Percentiles rank a stretch among this genome's conserved stretches.
Conservation (phyloP, 2,797 vertebrate species). For the Oryzias sinensis region DNA sequence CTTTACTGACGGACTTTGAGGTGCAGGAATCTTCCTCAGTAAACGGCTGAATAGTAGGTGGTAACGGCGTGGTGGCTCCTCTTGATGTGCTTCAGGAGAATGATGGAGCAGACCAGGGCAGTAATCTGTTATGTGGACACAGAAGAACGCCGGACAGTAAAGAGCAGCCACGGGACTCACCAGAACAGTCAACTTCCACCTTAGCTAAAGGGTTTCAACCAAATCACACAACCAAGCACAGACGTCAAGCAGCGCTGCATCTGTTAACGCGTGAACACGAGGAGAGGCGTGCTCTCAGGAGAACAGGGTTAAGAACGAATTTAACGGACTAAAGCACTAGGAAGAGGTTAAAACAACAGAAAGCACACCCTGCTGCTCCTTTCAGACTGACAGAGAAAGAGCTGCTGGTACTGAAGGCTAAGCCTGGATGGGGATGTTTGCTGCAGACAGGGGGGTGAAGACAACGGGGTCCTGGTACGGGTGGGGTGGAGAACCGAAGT, state of each 20-base stretch:
- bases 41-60: slow-evolving; percentile 21
- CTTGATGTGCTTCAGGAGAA: slow-evolving; percentile 55
- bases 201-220: neutral
- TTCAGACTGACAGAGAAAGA: no score
- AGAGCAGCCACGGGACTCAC: slow-evolving; percentile 16
- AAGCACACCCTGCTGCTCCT: no score
- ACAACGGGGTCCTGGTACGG: slow-evolving; percentile 37
- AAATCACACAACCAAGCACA: slow-evolving; percentile 6
- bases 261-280: no score
- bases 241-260: neutral
- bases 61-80: neutral
- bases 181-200: neutral
- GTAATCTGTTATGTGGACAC: slow-evolving; percentile 49
- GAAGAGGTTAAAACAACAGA: no score
- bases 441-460: slow-evolving; percentile 51
- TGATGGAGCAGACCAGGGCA: slow-evolving; percentile 41
- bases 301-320: no score
- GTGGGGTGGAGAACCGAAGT: slow-evolving; percentile 4
- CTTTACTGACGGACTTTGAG: slow-evolving; percentile 11
- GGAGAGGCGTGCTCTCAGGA: no score
- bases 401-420: neutral
- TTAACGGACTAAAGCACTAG: no score
- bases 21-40: slow-evolving; percentile 24
- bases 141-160: slow-evolving; percentile 27
- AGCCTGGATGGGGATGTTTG: slow-evolving; percentile 26